Conservation (phyloP, 1,140 invertebrate species). For the Oryctes rhinoceros region DNA sequence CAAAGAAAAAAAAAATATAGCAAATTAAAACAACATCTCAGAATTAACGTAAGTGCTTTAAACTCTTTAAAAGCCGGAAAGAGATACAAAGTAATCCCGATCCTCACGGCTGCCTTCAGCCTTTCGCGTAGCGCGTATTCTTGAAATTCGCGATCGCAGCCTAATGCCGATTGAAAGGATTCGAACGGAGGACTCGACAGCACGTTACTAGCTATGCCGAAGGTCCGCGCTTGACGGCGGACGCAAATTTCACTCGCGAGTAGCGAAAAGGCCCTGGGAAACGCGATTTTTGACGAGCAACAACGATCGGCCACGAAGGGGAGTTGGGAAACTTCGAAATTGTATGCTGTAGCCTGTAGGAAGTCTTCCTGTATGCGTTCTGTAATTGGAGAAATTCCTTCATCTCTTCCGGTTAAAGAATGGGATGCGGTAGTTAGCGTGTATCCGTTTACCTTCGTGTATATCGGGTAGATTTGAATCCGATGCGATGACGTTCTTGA, state of each 20-base stretch:
- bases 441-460: too few species aligned
- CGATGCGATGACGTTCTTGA: too few species aligned
- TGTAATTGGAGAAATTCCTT: background rate
- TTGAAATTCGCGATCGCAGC: background rate
- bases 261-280: slow-evolving; percentile 8
- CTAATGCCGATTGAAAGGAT: background rate
- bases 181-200: background rate
- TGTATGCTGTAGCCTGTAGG: background rate
- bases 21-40: too few species aligned
- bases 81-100: too few species aligned
- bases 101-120: too few species aligned
- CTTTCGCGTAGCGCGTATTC: background rate
- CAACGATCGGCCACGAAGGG: background rate
- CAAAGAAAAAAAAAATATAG: too few species aligned
- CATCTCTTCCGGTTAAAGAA: too few species aligned
- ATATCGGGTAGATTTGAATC: too few species aligned
- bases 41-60: too few species aligned
- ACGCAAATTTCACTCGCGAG: background rate
- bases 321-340: background rate
- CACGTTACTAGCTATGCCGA: background rate
- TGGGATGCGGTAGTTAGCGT: too few species aligned
- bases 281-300: background rate
- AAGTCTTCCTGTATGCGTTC: background rate
- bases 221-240: background rate
- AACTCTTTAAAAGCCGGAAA: too few species aligned